These are phyloP conservation scores for Noctua comes DNA, from an alignment of 2,888 invertebrate genomes.

Conservation along the genomic window DNA sequence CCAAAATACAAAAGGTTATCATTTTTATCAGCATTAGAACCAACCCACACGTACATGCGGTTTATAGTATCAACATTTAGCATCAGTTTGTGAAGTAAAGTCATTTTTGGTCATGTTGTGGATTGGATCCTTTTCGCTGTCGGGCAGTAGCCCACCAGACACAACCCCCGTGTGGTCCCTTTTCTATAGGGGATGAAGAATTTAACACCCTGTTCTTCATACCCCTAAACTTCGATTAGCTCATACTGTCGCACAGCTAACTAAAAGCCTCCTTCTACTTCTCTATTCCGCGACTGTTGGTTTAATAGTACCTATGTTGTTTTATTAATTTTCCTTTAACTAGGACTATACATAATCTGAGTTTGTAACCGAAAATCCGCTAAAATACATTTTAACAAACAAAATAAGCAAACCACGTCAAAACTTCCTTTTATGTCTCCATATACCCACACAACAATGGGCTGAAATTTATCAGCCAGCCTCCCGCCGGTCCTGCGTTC, in stretches of 20 bases:
- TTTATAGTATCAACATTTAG: too few species aligned
- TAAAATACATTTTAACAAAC: not conserved
- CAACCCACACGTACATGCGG: too few species aligned
- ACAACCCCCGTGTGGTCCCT: too few species aligned
- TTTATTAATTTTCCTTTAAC: not conserved
- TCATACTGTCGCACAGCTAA: not conserved
- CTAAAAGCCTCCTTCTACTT: not conserved
- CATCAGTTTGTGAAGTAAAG: too few species aligned
- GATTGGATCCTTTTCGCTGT: too few species aligned
- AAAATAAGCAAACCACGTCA: not conserved
- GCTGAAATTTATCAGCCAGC: conserved; percentile 28
- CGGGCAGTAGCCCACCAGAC: too few species aligned
- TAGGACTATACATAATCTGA: not conserved
- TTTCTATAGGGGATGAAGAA: too few species aligned
- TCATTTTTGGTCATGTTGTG: too few species aligned
- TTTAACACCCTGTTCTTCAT: too few species aligned
- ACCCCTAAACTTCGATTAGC: too few species aligned
- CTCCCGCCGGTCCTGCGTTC: conserved; percentile 64
- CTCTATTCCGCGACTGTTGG: not conserved
- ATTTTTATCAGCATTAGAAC: too few species aligned
- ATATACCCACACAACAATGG: conserved; percentile 19
- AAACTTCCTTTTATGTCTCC: conserved; percentile 17
- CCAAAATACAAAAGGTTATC: too few species aligned
- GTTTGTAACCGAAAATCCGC: not conserved
- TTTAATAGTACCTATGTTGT: not conserved